Base-by-base conservation (phyloP, 2,888 invertebrate genomes). In the Drosophila kanekoi region DNA sequence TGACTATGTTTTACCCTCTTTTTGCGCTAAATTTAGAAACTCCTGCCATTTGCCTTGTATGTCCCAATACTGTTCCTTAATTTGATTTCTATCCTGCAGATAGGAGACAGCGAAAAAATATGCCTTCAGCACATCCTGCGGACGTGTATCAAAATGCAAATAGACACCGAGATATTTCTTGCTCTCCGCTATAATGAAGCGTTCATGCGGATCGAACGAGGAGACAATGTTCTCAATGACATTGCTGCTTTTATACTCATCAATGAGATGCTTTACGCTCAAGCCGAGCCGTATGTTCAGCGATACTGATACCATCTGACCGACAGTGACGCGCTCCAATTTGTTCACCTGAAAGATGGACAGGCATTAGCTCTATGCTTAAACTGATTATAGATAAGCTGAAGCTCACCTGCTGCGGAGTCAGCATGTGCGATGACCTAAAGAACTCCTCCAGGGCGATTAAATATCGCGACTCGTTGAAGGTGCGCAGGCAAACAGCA, bases 381-480 rank as follows among this genome's bases (percentile, higher is more conserved):
- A 3, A 20, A 0, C 6, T 2, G 20, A 5, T 13, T 43, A 4
- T 1, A 16, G 4, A 40, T 16, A 4, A 10, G 2, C 14, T 16
- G 13, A 35, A 20, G 28, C 49, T 66, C 4, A 96, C 94, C 77
- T 93, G 92, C 69, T 93, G 93, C 0, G 96, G 95, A n/a, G 93
- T 92, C 1, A 94, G 93, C 72, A 97, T 93, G 0, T 93, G 91
- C 59, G 95, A 94, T 18, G 93, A 93, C 18, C 92, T 93, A 61
- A 97, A 93, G 91, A 95, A 98, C 53, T 94, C 93, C 74, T 95
- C 94, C 23, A 98, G 93, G 0, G 96, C 93, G 61, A 96, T 93
- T 18, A 96, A 93, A 75, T 96, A 95, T 52, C 98, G 94, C 28
- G 96, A 94, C 83, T 95, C 95, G 91, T 98, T 99, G 41, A 98